phyloP scores from a whole-genome alignment of 2,888 invertebrate genomes.

The Zygogramma bicolorata region DNA sequence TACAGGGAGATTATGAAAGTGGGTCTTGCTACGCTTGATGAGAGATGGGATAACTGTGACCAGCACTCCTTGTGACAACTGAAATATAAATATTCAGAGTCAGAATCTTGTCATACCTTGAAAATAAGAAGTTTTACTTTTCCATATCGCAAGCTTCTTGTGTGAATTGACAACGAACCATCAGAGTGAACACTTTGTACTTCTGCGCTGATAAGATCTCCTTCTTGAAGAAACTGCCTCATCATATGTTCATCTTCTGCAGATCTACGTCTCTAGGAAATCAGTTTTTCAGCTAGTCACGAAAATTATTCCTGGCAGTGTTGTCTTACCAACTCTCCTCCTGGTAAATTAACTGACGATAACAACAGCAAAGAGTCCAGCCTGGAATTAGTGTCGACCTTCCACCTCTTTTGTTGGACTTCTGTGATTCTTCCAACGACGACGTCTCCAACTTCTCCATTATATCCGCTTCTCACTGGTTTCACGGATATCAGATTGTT shows the following conservation, averaged over 20 bases:
- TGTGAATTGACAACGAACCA: conserved; percentile 93
- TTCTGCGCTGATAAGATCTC: conserved; percentile 97
- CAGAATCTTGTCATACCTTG: neutral
- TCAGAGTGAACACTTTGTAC: conserved; percentile 94
- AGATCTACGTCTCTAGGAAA: conserved; percentile 84
- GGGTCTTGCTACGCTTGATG: conserved; percentile 92
- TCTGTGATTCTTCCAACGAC: conserved; percentile 94
- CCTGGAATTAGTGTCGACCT: conserved; percentile 93
- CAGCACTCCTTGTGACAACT: conserved; percentile 88
- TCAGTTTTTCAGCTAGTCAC: no score
- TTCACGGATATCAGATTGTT: conserved; percentile 94
- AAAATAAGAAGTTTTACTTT: conserved; percentile 74
- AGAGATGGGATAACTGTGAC: conserved; percentile 93
- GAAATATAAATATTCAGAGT: conserved; percentile 53
- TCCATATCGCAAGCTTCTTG: conserved; percentile 96
- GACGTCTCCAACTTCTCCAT: conserved; percentile 96
- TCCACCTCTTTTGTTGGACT: conserved; percentile 95
- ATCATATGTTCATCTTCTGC: conserved; percentile 98
- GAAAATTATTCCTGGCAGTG: neutral
- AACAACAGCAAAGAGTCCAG: conserved; percentile 88
- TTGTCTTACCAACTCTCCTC: conserved; percentile 86
- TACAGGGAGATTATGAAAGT: conserved; percentile 93
- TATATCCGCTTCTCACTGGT: conserved; percentile 91
- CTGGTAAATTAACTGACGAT: conserved; percentile 97
- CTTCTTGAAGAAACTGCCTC: conserved; percentile 93